These are phyloP conservation scores for Orchestes rusci DNA, from an alignment of 2,888 invertebrate genomes.

Conservation along the genomic window DNA sequence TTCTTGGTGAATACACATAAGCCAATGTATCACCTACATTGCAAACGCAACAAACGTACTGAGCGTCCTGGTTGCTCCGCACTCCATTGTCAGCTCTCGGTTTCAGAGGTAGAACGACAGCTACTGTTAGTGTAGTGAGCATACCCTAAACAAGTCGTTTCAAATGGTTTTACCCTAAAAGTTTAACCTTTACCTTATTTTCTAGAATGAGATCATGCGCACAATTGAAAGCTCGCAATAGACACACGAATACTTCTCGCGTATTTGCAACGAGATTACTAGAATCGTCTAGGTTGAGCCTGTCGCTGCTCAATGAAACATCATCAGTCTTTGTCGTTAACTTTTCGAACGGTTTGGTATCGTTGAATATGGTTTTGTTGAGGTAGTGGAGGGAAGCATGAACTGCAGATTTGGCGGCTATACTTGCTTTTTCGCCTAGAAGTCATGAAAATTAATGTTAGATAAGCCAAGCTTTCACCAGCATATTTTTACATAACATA, in stretches of 20 bases:
- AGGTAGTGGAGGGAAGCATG: slow-evolving; percentile 79
- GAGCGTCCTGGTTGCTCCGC: slow-evolving; percentile 35
- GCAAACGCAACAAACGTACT: slow-evolving; percentile 72
- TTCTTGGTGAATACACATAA: slow-evolving; percentile 70
- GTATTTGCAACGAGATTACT: slow-evolving; percentile 45
- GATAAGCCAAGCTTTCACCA: no score
- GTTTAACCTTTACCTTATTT: slow-evolving; percentile 49
- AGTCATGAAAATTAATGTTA: no score
- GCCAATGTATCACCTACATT: slow-evolving; percentile 86
- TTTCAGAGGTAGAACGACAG: slow-evolving; percentile 60
- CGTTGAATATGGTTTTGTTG: slow-evolving; percentile 59
- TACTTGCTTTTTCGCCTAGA: slow-evolving; percentile 65
- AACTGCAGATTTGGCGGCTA: slow-evolving; percentile 79
- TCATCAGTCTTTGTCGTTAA: slow-evolving; percentile 36
- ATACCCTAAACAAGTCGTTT: slow-evolving; percentile 46
- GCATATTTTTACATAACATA: no score
- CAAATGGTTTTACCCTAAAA: background rate
- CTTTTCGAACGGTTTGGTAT: slow-evolving; percentile 41
- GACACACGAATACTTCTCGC: slow-evolving; percentile 67
- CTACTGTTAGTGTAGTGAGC: slow-evolving; percentile 77
- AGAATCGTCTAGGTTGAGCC: slow-evolving; percentile 24
- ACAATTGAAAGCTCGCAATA: slow-evolving; percentile 73
- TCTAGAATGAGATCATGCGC: slow-evolving; percentile 79
- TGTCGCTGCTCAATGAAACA: slow-evolving; percentile 10
- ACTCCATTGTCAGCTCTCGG: slow-evolving; percentile 25